These are phyloP conservation scores for Zaprionus capensis DNA, from an alignment of 1,140 invertebrate genomes.

Conservation along the genomic window DNA sequence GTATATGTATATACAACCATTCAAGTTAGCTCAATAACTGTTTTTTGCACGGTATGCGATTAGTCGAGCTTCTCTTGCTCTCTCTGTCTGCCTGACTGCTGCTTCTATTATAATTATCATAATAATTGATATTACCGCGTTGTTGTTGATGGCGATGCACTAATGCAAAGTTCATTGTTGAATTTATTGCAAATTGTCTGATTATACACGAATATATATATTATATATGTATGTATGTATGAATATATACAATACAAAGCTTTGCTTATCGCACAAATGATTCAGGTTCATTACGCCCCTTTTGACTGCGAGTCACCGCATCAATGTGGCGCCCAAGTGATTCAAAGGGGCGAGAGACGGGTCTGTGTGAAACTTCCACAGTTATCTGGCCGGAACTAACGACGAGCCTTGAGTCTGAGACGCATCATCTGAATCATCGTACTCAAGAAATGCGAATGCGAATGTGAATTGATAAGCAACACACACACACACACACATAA, in stretches of 20 bases:
- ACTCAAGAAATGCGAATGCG: not conserved
- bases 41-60: not conserved
- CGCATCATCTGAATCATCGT: slow-evolving; percentile 19
- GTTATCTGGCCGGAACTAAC: slow-evolving; percentile 31
- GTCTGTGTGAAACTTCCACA: slow-evolving; percentile 4
- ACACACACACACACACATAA: not conserved
- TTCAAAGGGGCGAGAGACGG: not conserved
- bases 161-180: slow-evolving; percentile 35
- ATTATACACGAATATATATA: slow-evolving; percentile 24
- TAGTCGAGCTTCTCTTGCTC: not conserved
- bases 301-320: slow-evolving; percentile 11
- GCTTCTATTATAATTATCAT: slow-evolving; percentile 5
- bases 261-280: slow-evolving; percentile 58
- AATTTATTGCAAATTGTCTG: slow-evolving; percentile 13
- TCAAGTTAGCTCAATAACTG: too few relatives aligned
- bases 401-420: not conserved
- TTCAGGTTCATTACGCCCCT: slow-evolving; percentile 75
- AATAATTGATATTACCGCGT: slow-evolving; percentile 8
- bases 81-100: not conserved
- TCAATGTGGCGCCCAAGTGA: not conserved
- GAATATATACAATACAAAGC: not conserved
- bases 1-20: too few relatives aligned
- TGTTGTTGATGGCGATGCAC: slow-evolving; percentile 19
- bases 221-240: slow-evolving; percentile 6
- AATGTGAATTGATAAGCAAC: not conserved